Evolutionary conservation across 2,888 invertebrate species (phyloP).

Genomic region (Himalopsyche tibetana): DNA sequence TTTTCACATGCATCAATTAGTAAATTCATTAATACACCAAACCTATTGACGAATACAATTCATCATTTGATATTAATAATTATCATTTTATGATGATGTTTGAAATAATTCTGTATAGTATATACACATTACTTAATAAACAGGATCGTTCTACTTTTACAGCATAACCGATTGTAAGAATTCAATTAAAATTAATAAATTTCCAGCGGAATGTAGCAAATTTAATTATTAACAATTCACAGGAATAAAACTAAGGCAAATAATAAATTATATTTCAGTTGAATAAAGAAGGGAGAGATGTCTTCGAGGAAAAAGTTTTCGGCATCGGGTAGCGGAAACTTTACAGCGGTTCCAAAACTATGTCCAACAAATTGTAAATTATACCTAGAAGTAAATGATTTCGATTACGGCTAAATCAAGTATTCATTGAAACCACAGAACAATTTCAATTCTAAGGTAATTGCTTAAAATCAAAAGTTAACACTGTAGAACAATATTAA

Average conservation of each 20-base stretch:
- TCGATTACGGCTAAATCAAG: background rate
- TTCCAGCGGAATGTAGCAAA: background rate
- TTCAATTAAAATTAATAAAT: too few relatives aligned
- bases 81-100: too few relatives aligned
- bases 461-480: background rate
- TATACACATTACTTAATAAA: too few relatives aligned
- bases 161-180: too few relatives aligned
- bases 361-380: constrained; percentile 3
- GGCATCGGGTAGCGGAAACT: background rate
- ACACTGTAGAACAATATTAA: background rate
- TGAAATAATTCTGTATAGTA: too few relatives aligned
- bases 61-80: too few relatives aligned
- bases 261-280: constrained; percentile 1
- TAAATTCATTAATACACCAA: too few relatives aligned
- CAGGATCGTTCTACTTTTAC: too few relatives aligned
- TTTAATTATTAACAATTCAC: background rate
- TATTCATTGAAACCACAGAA: constrained; percentile 13
- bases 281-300: background rate
- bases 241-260: background rate
- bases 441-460: background rate
- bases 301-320: constrained; percentile 1
- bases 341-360: background rate
- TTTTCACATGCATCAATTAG: too few relatives aligned
- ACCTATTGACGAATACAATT: too few relatives aligned
- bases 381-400: background rate